These are phyloP conservation scores for Lagopus leucura DNA, from an alignment of 2,113 vertebrate species.

Conservation along the genomic window DNA sequence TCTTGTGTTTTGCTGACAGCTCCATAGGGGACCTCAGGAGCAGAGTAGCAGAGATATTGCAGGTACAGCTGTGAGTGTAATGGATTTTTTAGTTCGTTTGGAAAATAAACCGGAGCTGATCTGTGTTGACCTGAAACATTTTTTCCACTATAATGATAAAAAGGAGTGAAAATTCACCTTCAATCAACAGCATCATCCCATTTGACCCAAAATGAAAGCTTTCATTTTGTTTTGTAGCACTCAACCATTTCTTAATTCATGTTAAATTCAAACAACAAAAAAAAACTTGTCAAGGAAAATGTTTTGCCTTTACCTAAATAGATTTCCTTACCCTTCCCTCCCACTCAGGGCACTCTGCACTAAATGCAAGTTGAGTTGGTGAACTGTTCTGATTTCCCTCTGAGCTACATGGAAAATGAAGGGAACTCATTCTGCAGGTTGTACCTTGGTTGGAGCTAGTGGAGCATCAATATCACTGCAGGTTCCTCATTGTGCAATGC, in stretches of 20 bases:
- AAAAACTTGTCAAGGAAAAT: background rate
- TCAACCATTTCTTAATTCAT: constrained; percentile 13
- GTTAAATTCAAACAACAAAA: background rate
- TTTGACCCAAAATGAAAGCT: constrained; percentile 32
- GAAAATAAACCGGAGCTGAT: constrained; percentile 52
- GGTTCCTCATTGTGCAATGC: background rate
- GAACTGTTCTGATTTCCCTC: background rate
- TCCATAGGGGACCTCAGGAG: constrained; percentile 9
- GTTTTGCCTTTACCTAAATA: background rate
- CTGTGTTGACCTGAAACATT: constrained; percentile 39
- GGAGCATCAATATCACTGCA: rapidly evolving
- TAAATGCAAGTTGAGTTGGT: background rate
- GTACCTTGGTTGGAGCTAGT: background rate
- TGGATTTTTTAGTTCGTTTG: constrained; percentile 60
- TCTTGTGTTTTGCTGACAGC: constrained; percentile 35
- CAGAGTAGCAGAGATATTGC: background rate
- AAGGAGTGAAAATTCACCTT: constrained; percentile 9
- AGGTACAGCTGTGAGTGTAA: constrained; percentile 56
- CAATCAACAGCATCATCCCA: background rate
- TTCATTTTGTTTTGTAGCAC: background rate
- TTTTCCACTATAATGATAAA: constrained; percentile 37
- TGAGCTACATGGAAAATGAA: background rate
- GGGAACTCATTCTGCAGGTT: background rate
- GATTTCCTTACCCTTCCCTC: background rate
- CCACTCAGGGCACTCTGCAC: background rate